Percentiles rank a stretch among this genome's conserved stretches.
Evolutionary conservation across 2,797 vertebrate genomes (phyloP).

Genomic region (Ctenopoma kingsleyae): DNA sequence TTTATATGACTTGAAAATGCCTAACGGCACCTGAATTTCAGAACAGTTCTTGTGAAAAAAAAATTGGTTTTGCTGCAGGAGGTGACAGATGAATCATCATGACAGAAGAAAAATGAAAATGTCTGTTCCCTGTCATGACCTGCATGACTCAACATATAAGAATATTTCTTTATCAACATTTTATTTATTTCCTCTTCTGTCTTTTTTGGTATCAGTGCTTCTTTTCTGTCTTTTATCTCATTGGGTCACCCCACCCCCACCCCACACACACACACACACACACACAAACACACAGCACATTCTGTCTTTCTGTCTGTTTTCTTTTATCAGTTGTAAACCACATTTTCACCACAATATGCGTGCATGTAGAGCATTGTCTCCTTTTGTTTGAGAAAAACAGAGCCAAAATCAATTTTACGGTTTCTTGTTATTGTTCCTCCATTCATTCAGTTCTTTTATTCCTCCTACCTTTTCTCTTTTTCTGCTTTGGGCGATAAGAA

Average conservation of each 20-base stretch:
- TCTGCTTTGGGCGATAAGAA: constrained; percentile 35
- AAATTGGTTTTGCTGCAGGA: constrained; percentile 4
- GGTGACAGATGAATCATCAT: constrained; percentile 4
- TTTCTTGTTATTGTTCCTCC: neutral
- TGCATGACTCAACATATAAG: neutral
- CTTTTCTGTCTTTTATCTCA: neutral
- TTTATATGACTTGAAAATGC: neutral
- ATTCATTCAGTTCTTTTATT: constrained; percentile 24
- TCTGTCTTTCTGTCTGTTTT: neutral
- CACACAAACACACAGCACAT: neutral
- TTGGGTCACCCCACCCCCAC: no score
- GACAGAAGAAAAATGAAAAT: constrained; percentile 14
- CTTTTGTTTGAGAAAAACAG: constrained; percentile 14
- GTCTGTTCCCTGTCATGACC: neutral
- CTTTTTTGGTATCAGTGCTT: neutral
- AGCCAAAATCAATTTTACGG: constrained; percentile 12
- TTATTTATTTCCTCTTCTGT: neutral
- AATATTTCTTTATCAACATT: neutral
- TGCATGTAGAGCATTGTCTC: constrained; percentile 3
- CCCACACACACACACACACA: no score
- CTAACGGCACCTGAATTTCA: neutral
- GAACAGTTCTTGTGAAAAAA: constrained; percentile 4
- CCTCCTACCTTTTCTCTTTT: constrained; percentile 13
- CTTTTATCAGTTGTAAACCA: constrained; percentile 4
- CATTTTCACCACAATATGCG: constrained; percentile 6